Evolutionary conservation across 2,113 vertebrate species (phyloP), one percentile per base, ranked within the genome.

Genomic region (Progne subis): DNA sequence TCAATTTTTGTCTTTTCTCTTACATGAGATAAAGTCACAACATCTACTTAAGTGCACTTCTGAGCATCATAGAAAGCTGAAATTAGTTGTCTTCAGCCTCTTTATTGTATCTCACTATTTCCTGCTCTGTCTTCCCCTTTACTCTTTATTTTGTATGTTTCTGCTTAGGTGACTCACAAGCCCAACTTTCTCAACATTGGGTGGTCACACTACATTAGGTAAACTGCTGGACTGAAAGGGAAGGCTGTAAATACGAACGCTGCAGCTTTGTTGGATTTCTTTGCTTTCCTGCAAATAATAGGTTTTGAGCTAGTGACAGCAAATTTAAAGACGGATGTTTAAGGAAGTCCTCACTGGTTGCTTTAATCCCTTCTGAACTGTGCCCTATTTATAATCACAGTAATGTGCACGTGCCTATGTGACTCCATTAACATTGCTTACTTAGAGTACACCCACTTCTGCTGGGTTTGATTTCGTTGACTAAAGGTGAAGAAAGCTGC

Each of bases 191-290:
- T 86, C 34, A 44, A 24, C 13, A 19, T 4, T 5, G 0, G 14
- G 37, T 2, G 0, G 8, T 75, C 34, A 44, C 4, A 6, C 7
- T 56, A 1, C 10, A 1, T 37, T 34, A 68, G 12, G 12, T 15
- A 31, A 21, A 44, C 60, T 79, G 26, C 57, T 70, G n/a, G 21
- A 26, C 0, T 43, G 72, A 65, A 86, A 91, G 20, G 32, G 52
- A 65, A 64, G 14, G 39, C 44, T 43, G 13, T 47, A 17, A 43
- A 29, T 21, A 32, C 0, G 57, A 94, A 60, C 44, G 39, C 15
- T 47, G 63, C 29, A 69, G 32, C 29, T 77, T 88, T 74, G 14
- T 31, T 41, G 55, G 8, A 25, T 77, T 72, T 81, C 18, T 77
- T 65, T 86, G 39, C 28, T 89, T 74, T 89, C 37, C 43, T 60